Evolutionary conservation across 2,888 invertebrate genomes (phyloP), one percentile per base, ranked within the genome.

Genomic region (Hermaeophaga mercurialis): DNA sequence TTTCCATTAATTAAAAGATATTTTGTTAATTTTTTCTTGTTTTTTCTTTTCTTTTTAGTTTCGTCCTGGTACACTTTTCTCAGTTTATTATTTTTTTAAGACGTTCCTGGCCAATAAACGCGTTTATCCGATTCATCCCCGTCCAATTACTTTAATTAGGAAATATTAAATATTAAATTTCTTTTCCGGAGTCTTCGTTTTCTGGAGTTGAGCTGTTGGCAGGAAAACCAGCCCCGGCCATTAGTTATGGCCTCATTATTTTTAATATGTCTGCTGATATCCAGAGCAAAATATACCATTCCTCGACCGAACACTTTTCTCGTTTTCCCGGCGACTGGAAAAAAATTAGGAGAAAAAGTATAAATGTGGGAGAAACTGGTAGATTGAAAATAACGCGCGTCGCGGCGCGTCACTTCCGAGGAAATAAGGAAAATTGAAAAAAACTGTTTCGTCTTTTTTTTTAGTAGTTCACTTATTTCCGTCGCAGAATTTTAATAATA

Each of bases 241-340:
- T 66, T 63, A 64, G 64, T 66, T 64, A 66, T n/a, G n/a, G n/a
- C 64, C 61, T 64, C 66, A 62, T 66, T 66, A 66, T 63, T 64
- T 64, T 66, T 66, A 66, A 66, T 63, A 54, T 38, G 54, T 54
- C 54, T 56, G 50, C 36, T 56, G 59, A 54, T 56, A 54, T 56
- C 53, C 47, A 26, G 49, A 46, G 54, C 38, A 52, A 59, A 56
- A 7, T n/a, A n/a, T n/a, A n/a, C n/a, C n/a, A n/a, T n/a, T n/a
- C n/a, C n/a, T n/a, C n/a, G 9, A 26, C 5, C 6, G 8, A 9
- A 2, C 9, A 6, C 8, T 26, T 9, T 6, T 8, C 26, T 26
- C 26, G 26, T 7, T 26, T 7, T 26, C 9, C 9, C 26, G 9
- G 26, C 26, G 9, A 8, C n/a, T n/a, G n/a, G 9, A 26, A 9